Conservation (phyloP, 2,113 vertebrate species). For the Motacilla tschutschensis region DNA sequence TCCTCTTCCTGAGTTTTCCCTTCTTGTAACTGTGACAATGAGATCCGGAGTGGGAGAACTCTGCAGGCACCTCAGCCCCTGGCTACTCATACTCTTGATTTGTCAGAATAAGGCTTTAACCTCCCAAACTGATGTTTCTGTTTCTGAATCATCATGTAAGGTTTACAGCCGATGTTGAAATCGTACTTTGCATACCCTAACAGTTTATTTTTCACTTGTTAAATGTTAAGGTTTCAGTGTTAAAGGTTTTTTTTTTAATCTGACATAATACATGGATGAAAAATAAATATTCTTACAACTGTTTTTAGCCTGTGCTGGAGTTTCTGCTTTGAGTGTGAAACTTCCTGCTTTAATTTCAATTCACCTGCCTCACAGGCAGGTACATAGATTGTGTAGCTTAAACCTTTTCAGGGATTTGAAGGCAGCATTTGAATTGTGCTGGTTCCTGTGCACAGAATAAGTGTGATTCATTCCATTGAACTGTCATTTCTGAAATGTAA, state of each 20-base stretch:
- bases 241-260: background rate
- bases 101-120: background rate
- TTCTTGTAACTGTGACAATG: background rate
- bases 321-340: background rate
- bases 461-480: constrained; percentile 31
- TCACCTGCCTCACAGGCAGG: background rate
- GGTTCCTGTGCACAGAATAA: background rate
- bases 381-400: background rate
- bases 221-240: background rate
- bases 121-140: background rate
- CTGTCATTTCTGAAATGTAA: constrained; percentile 49
- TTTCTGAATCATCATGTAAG: background rate
- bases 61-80: background rate
- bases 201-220: background rate
- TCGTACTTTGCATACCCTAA: background rate
- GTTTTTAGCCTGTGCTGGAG: background rate
- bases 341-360: background rate
- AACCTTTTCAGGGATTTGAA: constrained; percentile 10
- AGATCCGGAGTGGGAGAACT: background rate
- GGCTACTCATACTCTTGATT: background rate
- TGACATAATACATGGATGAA: background rate
- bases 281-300: background rate
- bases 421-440: background rate
- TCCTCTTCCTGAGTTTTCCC: background rate
- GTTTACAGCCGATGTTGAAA: background rate